Conservation (phyloP, 2,888 invertebrate genomes). For the Drymonia ruficornis region DNA sequence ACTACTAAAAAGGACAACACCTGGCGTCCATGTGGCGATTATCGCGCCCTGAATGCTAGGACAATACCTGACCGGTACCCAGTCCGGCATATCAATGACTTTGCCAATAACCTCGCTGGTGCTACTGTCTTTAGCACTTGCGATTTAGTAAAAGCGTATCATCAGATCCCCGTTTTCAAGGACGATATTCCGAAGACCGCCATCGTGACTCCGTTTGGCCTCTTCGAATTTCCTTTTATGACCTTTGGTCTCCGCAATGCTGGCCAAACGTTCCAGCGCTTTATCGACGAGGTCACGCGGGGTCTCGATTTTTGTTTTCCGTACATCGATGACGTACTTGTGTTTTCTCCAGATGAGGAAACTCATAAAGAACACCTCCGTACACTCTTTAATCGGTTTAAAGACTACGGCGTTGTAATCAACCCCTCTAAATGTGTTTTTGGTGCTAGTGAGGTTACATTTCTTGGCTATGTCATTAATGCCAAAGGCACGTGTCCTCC, state of each 20-base stretch:
- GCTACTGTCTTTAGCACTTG: slow-evolving; percentile 2
- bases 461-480: slow-evolving; percentile 5
- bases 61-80: slow-evolving; percentile 13
- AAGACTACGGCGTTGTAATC: slow-evolving; percentile 10
- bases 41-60: slow-evolving; percentile 9
- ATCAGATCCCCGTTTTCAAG: slow-evolving; percentile 5
- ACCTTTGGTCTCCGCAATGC: slow-evolving; percentile 5
- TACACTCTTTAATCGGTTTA: slow-evolving; percentile 4
- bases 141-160: slow-evolving; percentile 10
- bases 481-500: slow-evolving; percentile 6
- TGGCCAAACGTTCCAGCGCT: slow-evolving; percentile 5
- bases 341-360: background rate
- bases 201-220: slow-evolving; percentile 5
- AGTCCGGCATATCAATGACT: slow-evolving; percentile 10
- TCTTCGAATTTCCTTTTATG: no score
- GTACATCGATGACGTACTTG: slow-evolving; percentile 12
- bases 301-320: slow-evolving; percentile 9
- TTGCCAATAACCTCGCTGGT: slow-evolving; percentile 6
- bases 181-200: slow-evolving; percentile 10
- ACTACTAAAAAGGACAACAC: slow-evolving; percentile 10
- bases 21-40: slow-evolving; percentile 16
- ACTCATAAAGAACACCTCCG: slow-evolving; percentile 9
- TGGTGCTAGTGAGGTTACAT: slow-evolving; percentile 4
- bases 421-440: slow-evolving; percentile 12
- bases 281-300: slow-evolving; percentile 6